Evolutionary conservation across 1,140 invertebrate species (phyloP).

Genomic region (Hypsibius dujardini): DNA sequence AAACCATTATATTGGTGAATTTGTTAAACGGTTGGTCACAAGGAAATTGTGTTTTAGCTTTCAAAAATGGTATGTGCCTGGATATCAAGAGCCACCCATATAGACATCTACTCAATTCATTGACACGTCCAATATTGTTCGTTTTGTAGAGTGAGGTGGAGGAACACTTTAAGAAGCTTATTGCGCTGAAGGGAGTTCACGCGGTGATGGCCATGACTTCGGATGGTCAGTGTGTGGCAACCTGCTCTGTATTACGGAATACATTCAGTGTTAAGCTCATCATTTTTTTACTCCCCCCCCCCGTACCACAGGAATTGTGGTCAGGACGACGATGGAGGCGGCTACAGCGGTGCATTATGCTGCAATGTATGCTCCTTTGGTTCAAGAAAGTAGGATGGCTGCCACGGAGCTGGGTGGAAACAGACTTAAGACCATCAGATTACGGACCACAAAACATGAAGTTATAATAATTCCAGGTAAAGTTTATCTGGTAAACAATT

Average conservation of each 20-base stretch:
- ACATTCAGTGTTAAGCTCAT: not conserved
- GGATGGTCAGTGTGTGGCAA: not conserved
- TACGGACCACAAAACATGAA: not conserved
- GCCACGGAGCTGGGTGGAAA: conserved; percentile 4
- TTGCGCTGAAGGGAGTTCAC: not conserved
- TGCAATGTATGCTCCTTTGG: conserved; percentile 6
- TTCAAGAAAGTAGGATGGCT: not conserved
- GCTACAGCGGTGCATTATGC: not conserved
- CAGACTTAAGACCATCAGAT: not conserved
- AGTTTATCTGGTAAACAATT: not conserved
- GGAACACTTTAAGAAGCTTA: conserved; percentile 1
- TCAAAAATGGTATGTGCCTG: too few relatives aligned
- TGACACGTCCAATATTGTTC: too few relatives aligned
- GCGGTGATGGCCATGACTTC: not conserved
- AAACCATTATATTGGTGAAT: too few relatives aligned
- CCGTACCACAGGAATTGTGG: not conserved
- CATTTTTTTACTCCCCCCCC: not conserved
- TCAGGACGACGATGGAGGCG: not conserved
- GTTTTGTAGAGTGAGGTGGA: not conserved
- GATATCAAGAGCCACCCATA: too few relatives aligned
- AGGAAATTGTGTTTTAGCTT: too few relatives aligned
- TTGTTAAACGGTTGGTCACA: too few relatives aligned
- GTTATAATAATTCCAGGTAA: not conserved
- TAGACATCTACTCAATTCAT: too few relatives aligned
- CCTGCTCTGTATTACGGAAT: not conserved